phyloP scores from a whole-genome alignment of 2,113 vertebrate species.

The Lepus europaeus region DNA sequence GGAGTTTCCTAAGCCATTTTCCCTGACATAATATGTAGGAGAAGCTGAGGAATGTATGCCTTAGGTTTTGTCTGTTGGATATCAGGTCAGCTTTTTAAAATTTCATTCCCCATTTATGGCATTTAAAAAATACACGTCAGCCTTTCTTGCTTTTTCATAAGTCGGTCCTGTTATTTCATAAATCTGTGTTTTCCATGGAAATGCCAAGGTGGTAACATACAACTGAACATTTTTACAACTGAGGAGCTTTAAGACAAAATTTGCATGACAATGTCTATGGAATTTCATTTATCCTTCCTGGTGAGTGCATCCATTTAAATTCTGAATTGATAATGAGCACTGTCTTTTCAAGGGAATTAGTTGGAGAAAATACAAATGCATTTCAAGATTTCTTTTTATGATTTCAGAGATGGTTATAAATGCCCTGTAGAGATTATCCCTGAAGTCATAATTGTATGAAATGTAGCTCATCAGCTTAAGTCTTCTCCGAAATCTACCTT shows the following conservation, averaged over 20 bases:
- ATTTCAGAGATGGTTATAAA: slow-evolving; percentile 61
- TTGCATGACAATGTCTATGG: slow-evolving; percentile 76
- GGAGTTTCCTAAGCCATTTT: slow-evolving; percentile 4
- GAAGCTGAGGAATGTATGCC: slow-evolving; percentile 29
- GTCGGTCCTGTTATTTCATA: slow-evolving; percentile 22
- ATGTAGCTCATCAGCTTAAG: slow-evolving; percentile 47
- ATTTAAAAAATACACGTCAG: slow-evolving; percentile 52
- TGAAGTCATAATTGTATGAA: slow-evolving; percentile 60
- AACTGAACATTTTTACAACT: slow-evolving; percentile 56
- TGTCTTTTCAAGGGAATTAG: slow-evolving; percentile 70
- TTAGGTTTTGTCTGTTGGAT: slow-evolving; percentile 43
- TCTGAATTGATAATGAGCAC: slow-evolving; percentile 78
- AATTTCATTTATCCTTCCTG: slow-evolving; percentile 73
- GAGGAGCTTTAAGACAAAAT: slow-evolving; percentile 52
- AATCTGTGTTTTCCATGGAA: slow-evolving; percentile 52
- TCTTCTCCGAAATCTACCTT: slow-evolving; percentile 44
- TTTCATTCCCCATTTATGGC: not conserved
- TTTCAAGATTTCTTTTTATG: slow-evolving; percentile 32
- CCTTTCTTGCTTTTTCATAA: slow-evolving; percentile 45
- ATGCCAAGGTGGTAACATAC: slow-evolving; percentile 33
- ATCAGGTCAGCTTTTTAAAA: slow-evolving; percentile 42
- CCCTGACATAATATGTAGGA: not conserved
- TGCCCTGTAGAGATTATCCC: slow-evolving; percentile 47
- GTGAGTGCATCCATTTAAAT: slow-evolving; percentile 54
- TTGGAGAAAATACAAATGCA: slow-evolving; percentile 63